Evolutionary conservation across 2,797 vertebrate species (phyloP), one percentile per base, ranked within the genome.

Genomic region (Pipistrellus pygmaeus): DNA sequence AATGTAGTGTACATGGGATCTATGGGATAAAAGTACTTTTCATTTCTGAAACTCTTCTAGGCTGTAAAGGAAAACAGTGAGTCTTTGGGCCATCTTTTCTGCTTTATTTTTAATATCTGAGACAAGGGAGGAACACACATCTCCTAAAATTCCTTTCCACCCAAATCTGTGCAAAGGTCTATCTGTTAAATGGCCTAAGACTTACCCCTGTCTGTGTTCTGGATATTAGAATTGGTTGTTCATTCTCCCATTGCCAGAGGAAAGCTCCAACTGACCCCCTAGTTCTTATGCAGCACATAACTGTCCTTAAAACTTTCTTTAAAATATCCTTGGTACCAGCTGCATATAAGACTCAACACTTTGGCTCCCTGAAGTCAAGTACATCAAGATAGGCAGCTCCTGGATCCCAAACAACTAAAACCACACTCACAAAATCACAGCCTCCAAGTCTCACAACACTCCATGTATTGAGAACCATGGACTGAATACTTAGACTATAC

Each of bases 21-120:
- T 25, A 21, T 1, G 3, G 60, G 76, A n/a, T 30, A 53, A 94
- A 89, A 32, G 12, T 44, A 21, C 9, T 71, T 68, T 46, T 94
- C 25, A 30, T 57, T 95, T 90, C 87, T 76, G 30, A 91, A 92
- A 89, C 35, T 86, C 71, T 93, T 81, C 23, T 64, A 23, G 30
- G 13, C 10, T 51, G 9, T 86, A 17, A 91, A 75, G 15, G 25
- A 77, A 93, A 94, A 77, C 25, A 32, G 13, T 20, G 14, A 41
- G 5, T 72, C 20, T 94, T 68, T 51, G 51, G 48, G 44, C 18
- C 62, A 6, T 91, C 46, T 87, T 83, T 82, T 72, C 48, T 76
- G 41, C 55, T 77, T 88, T 73, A 20, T 57, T 18, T 72, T 53
- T 73, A 11, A 60, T 72, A 38, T 82, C 48, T 84, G 46, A 86